Evolutionary conservation across 2,113 vertebrate species (phyloP).

Genomic region (Eira barbara): DNA sequence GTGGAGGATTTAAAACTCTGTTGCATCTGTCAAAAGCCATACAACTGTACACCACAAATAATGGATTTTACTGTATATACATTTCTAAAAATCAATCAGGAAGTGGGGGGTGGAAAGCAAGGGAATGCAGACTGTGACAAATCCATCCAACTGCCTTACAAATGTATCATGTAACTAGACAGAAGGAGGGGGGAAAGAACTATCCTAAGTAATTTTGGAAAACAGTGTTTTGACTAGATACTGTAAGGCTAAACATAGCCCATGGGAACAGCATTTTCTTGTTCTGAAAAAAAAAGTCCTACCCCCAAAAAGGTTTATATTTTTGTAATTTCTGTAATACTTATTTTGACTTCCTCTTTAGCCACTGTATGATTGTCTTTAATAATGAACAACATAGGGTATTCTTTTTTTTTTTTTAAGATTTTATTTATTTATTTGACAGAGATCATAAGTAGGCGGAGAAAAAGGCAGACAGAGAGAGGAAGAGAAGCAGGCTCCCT

Average conservation of each 20-base stretch:
- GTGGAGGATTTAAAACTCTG: background rate
- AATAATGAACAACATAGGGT: background rate
- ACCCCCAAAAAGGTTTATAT: background rate
- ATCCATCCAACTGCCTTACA: background rate
- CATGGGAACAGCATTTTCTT: background rate
- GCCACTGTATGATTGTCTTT: background rate
- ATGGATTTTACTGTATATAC: background rate
- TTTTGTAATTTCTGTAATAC: background rate
- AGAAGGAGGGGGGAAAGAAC: background rate
- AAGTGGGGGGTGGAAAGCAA: background rate
- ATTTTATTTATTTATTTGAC: no score
- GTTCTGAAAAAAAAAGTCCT: background rate
- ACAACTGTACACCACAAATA: background rate
- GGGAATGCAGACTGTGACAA: slow-evolving; percentile 33
- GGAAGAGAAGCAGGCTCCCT: no score
- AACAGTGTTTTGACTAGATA: background rate
- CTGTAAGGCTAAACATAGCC: background rate
- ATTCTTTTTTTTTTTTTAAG: background rate
- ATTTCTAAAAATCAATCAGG: background rate
- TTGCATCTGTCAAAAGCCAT: background rate
- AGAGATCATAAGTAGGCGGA: no score
- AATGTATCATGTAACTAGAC: background rate
- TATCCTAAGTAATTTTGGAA: background rate
- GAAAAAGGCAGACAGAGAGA: no score
- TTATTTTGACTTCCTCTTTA: background rate